Evolutionary conservation across 2,888 invertebrate species (phyloP).

Genomic region (Synergus umbraculus): DNA sequence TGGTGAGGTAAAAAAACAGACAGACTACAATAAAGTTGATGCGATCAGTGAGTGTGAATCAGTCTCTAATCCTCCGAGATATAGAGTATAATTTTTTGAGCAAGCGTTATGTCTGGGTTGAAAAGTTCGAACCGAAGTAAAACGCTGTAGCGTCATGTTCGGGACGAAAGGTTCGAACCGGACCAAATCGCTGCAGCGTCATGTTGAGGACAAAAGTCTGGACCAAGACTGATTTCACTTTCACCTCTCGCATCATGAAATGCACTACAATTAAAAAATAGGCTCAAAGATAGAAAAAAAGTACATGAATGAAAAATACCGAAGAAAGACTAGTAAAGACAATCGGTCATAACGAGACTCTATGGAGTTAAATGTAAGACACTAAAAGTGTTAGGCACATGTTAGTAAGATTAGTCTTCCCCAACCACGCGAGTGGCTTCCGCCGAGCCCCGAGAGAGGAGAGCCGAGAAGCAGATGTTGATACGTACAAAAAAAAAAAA

Average conservation of each 20-base stretch:
- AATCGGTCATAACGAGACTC: conserved; percentile 19
- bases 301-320: conserved; percentile 7
- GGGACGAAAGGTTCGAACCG: too few species aligned
- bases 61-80: background rate
- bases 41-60: background rate
- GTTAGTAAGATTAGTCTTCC: conserved; percentile 74
- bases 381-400: conserved; percentile 64
- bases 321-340: conserved; percentile 10
- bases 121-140: too few species aligned
- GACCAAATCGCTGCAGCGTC: too few species aligned
- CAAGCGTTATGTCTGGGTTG: too few species aligned
- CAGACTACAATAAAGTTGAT: conserved; percentile 16
- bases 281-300: conserved; percentile 29
- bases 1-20: background rate
- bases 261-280: conserved; percentile 26
- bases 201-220: too few species aligned
- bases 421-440: conserved; percentile 76
- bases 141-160: too few species aligned
- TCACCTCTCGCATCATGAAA: background rate
- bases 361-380: conserved; percentile 23
- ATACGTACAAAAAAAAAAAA: conserved; percentile 62
- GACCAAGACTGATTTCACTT: background rate
- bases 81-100: too few species aligned
- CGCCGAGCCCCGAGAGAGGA: conserved; percentile 77
- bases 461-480: conserved; percentile 76